A percentile compares a stretch with the other conserved stretches of the same genome.
phyloP scores from a whole-genome alignment of 2,113 vertebrate genomes.

The Spilogale gracilis region DNA sequence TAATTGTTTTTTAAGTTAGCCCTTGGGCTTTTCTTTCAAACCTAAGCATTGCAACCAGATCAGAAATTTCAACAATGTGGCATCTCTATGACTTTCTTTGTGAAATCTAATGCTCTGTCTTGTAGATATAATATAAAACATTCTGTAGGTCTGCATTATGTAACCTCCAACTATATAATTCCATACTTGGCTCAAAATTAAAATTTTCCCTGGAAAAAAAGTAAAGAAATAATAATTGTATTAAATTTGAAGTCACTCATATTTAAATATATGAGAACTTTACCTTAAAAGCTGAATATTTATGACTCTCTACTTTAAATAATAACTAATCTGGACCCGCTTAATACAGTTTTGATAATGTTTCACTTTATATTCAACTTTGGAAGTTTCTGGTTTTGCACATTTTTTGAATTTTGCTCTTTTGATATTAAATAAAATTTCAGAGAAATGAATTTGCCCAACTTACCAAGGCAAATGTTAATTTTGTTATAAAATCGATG shows the following conservation, averaged over 20 bases:
- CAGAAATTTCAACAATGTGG: slow-evolving; percentile 74
- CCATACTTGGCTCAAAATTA: slow-evolving; percentile 70
- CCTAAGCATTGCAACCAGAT: slow-evolving; percentile 48
- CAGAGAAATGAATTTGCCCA: slow-evolving; percentile 83
- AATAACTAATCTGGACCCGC: slow-evolving; percentile 75
- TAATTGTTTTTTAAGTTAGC: slow-evolving; percentile 65
- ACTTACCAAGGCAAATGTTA: slow-evolving; percentile 82
- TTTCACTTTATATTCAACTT: slow-evolving; percentile 85
- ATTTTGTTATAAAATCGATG: slow-evolving; percentile 83
- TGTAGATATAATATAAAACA: slow-evolving; percentile 75
- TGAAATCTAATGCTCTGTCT: slow-evolving; percentile 65
- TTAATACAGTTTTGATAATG: slow-evolving; percentile 81
- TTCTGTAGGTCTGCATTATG: slow-evolving; percentile 46
- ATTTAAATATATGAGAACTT: slow-evolving; percentile 78
- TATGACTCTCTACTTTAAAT: slow-evolving; percentile 79
- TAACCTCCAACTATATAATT: slow-evolving; percentile 72
- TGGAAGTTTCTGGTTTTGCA: slow-evolving; percentile 83
- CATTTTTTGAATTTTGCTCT: slow-evolving; percentile 86
- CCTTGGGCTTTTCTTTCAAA: slow-evolving; percentile 76
- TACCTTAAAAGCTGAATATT: slow-evolving; percentile 64
- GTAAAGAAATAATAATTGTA: slow-evolving; percentile 68
- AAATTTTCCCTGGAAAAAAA: slow-evolving; percentile 72
- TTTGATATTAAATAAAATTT: slow-evolving; percentile 87
- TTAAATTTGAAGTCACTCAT: slow-evolving; percentile 76
- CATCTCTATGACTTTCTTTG: slow-evolving; percentile 63